phyloP scores from a whole-genome alignment of 1,140 invertebrate species.

The Pissodes strobi region DNA sequence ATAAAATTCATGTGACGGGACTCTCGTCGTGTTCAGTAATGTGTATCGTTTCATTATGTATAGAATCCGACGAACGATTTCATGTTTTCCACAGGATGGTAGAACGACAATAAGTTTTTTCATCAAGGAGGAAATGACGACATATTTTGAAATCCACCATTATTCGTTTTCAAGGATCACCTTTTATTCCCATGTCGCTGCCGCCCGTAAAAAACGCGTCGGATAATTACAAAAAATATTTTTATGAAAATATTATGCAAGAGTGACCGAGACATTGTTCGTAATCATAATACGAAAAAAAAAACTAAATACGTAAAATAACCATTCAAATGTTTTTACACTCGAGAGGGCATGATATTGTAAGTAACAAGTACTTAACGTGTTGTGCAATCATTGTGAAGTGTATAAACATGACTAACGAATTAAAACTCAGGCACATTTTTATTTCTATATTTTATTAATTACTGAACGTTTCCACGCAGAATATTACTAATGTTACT shows the following conservation, averaged over 20 bases:
- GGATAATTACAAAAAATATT: constrained; percentile 12
- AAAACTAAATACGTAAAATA: not conserved
- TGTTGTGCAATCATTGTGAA: constrained; percentile 8
- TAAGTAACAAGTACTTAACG: not conserved
- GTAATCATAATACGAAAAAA: constrained; percentile 1
- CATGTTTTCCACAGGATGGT: constrained; percentile 24
- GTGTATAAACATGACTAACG: not conserved
- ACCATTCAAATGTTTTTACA: constrained; percentile 10
- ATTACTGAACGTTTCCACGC: too few relatives aligned
- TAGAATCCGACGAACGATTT: constrained; percentile 19
- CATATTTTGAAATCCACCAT: constrained; percentile 9
- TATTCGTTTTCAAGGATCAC: constrained; percentile 16
- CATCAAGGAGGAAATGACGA: constrained; percentile 17
- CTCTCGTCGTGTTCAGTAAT: constrained; percentile 13
- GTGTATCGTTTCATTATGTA: constrained; percentile 20
- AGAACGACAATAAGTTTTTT: constrained; percentile 23
- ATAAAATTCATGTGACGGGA: not conserved
- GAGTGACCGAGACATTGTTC: constrained; percentile 16
- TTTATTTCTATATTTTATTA: too few relatives aligned
- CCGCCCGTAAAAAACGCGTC: constrained; percentile 2
- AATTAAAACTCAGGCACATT: too few relatives aligned
- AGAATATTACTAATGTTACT: too few relatives aligned
- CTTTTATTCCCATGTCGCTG: constrained; percentile 15
- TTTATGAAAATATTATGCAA: constrained; percentile 17
- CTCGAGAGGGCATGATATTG: constrained; percentile 2